Evolutionary conservation across 2,888 invertebrate genomes (phyloP).

Genomic region (Apodemia zela): DNA sequence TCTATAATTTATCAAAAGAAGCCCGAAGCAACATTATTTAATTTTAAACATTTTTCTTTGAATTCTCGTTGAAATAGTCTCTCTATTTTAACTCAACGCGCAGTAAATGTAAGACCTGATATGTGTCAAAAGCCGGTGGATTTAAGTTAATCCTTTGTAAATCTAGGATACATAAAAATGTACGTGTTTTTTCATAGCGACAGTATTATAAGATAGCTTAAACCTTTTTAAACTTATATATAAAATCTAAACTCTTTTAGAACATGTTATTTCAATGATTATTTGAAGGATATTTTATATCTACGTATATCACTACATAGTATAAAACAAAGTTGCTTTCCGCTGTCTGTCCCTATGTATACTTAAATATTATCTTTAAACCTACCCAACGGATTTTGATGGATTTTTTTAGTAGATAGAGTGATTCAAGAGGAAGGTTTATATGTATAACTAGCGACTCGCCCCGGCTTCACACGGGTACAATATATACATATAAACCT

Average conservation of each 20-base stretch:
- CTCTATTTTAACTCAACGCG: background rate
- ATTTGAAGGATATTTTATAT: too few relatives aligned
- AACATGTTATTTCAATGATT: background rate
- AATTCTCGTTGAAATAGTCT: background rate
- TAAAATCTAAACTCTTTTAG: background rate
- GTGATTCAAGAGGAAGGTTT: too few relatives aligned
- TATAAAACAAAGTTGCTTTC: too few relatives aligned
- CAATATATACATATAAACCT: too few relatives aligned
- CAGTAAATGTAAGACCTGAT: constrained; percentile 1
- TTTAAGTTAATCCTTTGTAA: background rate
- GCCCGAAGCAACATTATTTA: background rate
- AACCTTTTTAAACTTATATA: background rate
- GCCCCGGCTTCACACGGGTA: too few relatives aligned
- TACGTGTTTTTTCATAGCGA: background rate
- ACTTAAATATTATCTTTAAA: too few relatives aligned
- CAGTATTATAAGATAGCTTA: background rate
- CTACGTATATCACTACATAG: too few relatives aligned
- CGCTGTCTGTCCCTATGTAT: too few relatives aligned
- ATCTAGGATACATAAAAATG: background rate
- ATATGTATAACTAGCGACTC: too few relatives aligned
- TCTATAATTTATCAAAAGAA: too few relatives aligned
- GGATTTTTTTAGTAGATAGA: too few relatives aligned
- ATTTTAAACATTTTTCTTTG: background rate
- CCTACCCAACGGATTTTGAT: too few relatives aligned
- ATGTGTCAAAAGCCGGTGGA: constrained; percentile 2